A percentile compares a stretch with the other conserved stretches of the same genome.
These are phyloP conservation scores for Zygaena filipendulae DNA, from an alignment of 2,888 invertebrate species.

Conservation along the genomic window DNA sequence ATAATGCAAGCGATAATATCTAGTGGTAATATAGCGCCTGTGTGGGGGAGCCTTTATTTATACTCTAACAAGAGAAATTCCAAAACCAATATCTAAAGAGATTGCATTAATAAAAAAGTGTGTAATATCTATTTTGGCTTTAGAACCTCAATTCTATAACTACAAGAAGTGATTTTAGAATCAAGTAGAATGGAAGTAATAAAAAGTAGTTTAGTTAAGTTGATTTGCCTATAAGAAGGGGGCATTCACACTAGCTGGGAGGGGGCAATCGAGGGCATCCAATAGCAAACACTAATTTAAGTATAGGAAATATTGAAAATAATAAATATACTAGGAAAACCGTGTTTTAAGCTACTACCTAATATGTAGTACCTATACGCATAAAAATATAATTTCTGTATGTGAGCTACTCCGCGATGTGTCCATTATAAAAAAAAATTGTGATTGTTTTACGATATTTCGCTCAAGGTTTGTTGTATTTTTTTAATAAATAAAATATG, in stretches of 20 bases:
- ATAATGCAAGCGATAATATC: too few species aligned
- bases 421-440: too few species aligned
- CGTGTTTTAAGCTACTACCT: conserved; percentile 53
- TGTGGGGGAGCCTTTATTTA: too few species aligned
- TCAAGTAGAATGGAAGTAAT: conserved; percentile 32
- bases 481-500: conserved; percentile 51
- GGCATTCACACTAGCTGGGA: conserved; percentile 63
- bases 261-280: conserved; percentile 58
- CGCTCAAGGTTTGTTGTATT: conserved; percentile 26
- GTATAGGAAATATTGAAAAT: conserved; percentile 38
- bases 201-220: conserved; percentile 55
- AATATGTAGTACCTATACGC: too few species aligned
- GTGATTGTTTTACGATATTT: too few species aligned
- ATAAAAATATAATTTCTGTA: conserved; percentile 46
- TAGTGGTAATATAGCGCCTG: too few species aligned
- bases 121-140: too few species aligned
- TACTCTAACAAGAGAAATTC: too few species aligned
- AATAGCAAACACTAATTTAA: conserved; percentile 57
- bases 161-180: conserved; percentile 35
- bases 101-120: too few species aligned
- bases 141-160: conserved; percentile 35
- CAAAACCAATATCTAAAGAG: too few species aligned
- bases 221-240: conserved; percentile 53
- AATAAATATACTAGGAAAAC: conserved; percentile 32
- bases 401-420: conserved; percentile 59